phyloP scores from a whole-genome alignment of 2,797 vertebrate species.

The Lindbergichthys nudifrons region DNA sequence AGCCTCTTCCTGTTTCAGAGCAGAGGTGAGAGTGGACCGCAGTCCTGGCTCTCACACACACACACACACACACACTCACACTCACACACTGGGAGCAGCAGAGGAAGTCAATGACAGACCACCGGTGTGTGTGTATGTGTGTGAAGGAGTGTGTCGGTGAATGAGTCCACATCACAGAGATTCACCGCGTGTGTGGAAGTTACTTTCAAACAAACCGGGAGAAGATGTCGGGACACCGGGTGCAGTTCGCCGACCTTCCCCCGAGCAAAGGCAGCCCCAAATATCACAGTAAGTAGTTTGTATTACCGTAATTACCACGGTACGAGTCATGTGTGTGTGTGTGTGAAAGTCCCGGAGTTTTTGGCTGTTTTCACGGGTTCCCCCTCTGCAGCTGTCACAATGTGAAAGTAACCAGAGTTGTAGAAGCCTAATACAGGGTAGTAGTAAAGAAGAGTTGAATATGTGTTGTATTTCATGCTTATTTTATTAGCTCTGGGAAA shows the following conservation, averaged over 20 bases:
- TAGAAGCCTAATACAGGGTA: background rate
- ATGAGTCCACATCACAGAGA: conserved; percentile 5
- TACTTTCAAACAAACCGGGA: conserved; percentile 54
- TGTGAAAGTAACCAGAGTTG: background rate
- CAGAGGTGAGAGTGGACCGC: conserved; percentile 69
- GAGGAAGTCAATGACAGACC: conserved; percentile 53
- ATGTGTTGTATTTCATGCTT: background rate
- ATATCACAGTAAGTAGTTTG: conserved; percentile 80
- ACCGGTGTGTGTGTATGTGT: background rate
- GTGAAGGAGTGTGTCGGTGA: background rate
- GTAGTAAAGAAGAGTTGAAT: background rate
- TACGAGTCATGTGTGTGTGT: background rate
- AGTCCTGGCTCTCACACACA: conserved; percentile 67
- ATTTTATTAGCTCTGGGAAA: background rate
- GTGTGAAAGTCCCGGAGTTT: conserved; percentile 1
- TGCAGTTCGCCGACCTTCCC: conserved; percentile 86
- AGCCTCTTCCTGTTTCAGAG: background rate
- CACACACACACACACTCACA: conserved; percentile 38
- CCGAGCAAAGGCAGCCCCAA: conserved; percentile 77
- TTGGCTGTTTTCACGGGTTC: background rate
- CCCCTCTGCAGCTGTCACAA: background rate
- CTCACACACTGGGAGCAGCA: conserved; percentile 1
- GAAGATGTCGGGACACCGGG: conserved; percentile 86
- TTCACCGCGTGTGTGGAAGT: conserved; percentile 55
- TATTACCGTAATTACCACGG: background rate